Evolutionary conservation across 2,888 invertebrate genomes (phyloP).

Genomic region (Brachycybe producta): DNA sequence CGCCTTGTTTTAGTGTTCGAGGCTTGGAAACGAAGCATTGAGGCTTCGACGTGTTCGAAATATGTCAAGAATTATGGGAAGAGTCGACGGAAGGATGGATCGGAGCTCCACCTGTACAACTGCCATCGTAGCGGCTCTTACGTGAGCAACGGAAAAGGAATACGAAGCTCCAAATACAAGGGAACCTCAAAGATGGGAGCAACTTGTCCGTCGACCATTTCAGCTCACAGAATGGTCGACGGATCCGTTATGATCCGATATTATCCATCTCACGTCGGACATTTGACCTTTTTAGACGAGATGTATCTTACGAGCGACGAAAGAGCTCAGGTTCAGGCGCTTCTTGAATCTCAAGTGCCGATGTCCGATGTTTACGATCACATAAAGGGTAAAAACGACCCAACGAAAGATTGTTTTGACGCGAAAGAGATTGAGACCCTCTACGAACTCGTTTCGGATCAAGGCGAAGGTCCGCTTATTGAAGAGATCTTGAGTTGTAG

Average conservation of each 20-base stretch:
- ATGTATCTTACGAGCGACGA: constrained; percentile 1
- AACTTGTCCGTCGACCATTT: constrained; percentile 10
- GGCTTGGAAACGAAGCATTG: constrained; percentile 9
- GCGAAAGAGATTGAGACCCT: too few species aligned
- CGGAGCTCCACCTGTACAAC: constrained; percentile 4
- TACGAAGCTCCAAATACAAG: constrained; percentile 9
- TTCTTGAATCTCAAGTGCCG: too few species aligned
- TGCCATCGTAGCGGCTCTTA: constrained; percentile 14
- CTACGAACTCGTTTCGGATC: too few species aligned
- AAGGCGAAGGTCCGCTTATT: too few species aligned
- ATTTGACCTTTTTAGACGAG: constrained; percentile 7
- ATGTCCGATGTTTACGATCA: too few species aligned
- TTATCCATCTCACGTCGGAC: constrained; percentile 10
- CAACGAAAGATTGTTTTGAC: too few species aligned
- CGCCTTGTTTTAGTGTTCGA: constrained; percentile 11
- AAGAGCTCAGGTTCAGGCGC: not conserved
- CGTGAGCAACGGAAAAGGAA: constrained; percentile 2
- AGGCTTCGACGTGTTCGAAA: not conserved
- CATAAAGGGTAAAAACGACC: too few species aligned
- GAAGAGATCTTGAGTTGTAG: too few species aligned
- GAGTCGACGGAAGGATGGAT: not conserved
- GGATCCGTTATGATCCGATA: not conserved
- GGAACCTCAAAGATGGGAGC: constrained; percentile 10
- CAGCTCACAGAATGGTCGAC: not conserved
- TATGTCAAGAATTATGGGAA: constrained; percentile 10